These are phyloP conservation scores for Blastobasis adustella DNA, from an alignment of 2,888 invertebrate species.

Conservation along the genomic window DNA sequence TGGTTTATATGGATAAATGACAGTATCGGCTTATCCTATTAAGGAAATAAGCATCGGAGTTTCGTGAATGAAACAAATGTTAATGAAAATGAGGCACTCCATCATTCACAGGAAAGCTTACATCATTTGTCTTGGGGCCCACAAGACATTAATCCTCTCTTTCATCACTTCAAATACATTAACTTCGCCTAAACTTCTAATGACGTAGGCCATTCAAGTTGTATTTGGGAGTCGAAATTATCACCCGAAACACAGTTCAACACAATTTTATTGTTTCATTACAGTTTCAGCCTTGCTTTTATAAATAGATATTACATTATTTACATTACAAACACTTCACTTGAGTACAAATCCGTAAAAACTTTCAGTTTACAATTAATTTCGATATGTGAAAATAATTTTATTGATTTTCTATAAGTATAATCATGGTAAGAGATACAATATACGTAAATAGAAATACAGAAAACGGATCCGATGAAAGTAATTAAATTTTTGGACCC, in stretches of 20 bases:
- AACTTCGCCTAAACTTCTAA: not conserved
- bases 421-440: conserved; percentile 32
- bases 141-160: not conserved
- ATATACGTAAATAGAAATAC: conserved; percentile 26
- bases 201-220: not conserved
- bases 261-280: conserved; percentile 74
- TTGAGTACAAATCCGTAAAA: conserved; percentile 67
- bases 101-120: not conserved
- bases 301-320: conserved; percentile 68
- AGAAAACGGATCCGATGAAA: conserved; percentile 30
- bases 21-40: too few species aligned
- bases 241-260: conserved; percentile 40
- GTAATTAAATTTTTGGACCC: conserved; percentile 30
- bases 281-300: conserved; percentile 74
- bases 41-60: not conserved
- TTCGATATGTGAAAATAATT: conserved; percentile 53
- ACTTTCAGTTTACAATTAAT: conserved; percentile 40
- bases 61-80: not conserved
- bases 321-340: conserved; percentile 56
- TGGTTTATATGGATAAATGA: too few species aligned
- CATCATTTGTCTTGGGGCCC: not conserved
- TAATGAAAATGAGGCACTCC: not conserved
- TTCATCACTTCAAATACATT: not conserved
- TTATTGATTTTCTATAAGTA: conserved; percentile 23
- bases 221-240: conserved; percentile 10